Base-by-base conservation (phyloP, 2,888 invertebrate species). In the Rhabditophanes sp. region DNA sequence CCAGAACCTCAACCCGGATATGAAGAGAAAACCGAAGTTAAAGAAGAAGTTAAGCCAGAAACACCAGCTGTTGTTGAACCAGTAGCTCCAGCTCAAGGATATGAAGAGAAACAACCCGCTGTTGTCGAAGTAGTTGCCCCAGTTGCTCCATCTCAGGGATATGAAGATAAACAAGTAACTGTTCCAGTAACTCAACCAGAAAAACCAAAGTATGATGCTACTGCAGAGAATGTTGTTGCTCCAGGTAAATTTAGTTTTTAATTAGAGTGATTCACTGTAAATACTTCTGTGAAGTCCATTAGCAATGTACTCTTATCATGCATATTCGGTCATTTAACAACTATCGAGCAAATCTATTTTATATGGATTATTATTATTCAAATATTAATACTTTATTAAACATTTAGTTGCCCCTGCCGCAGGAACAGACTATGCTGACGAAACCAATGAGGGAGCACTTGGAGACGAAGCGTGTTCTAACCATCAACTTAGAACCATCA, bases 361-460 rank as follows among this genome's bases (percentile, higher is more conserved):
- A n/a, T n/a, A n/a, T n/a, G n/a, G n/a, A n/a, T n/a, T n/a, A n/a
- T n/a, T n/a, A n/a, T n/a, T n/a, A n/a, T n/a, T n/a, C n/a, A n/a
- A n/a, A n/a, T n/a, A n/a, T n/a, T n/a, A n/a, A n/a, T n/a, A n/a
- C 16, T 12, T 7, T 16, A 25, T 2, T 27, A 21, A 24, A 19
- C 11, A 16, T 15, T 33, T 19, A 2, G 33, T 20, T 9, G 33
- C 15, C 17, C 20, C 19, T 5, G 17, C 26, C 14, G 15, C 15
- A 12, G 25, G 25, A 12, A 25, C 25, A 15, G 30, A 35, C 6
- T 4, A 18, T n/a, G 35, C 19, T n/a, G 46, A 24, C 7, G 39
- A 27, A 7, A 32, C 26, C n/a, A 26, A 25, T 9, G 39, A 25
- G 9, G 20, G 60, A 60, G 26, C 44, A 61, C 25, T 29, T 36